A percentile compares a stretch with the other conserved stretches of the same genome.
These are phyloP conservation scores for Catostylus mosaicus DNA, from an alignment of 30 jellyfish, hydroid and myxozoan species.

Conservation along the genomic window DNA sequence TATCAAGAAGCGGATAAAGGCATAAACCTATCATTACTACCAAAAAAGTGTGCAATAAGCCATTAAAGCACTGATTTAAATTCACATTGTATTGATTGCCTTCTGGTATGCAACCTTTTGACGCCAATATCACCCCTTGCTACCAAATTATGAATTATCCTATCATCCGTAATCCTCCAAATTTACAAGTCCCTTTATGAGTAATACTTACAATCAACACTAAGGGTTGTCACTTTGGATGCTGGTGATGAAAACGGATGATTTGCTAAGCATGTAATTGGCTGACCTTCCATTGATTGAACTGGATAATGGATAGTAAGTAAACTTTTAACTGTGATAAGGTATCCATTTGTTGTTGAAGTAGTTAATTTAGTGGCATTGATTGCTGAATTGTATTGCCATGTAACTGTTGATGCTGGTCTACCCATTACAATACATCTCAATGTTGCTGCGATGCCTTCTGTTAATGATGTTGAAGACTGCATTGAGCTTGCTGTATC, in stretches of 20 bases:
- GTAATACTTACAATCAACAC: slow-evolving; percentile 16
- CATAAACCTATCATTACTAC: too few species aligned
- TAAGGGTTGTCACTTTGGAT: neutral
- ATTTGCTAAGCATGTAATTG: neutral
- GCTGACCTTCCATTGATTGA: neutral
- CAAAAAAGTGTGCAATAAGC: too few species aligned
- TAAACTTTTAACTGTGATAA: slow-evolving; percentile 1
- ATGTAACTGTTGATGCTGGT: slow-evolving; percentile 4
- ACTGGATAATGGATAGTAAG: neutral
- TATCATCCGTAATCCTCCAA: too few species aligned
- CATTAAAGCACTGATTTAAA: too few species aligned
- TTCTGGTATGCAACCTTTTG: too few species aligned
- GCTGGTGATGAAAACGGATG: slow-evolving; percentile 4
- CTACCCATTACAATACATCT: neutral
- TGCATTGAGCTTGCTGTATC: neutral
- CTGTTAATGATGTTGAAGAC: neutral
- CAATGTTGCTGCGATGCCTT: neutral
- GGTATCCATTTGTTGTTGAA: neutral
- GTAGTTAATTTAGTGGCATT: neutral
- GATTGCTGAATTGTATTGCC: slow-evolving; percentile 1
- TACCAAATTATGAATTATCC: too few species aligned
- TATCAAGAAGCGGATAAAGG: too few species aligned
- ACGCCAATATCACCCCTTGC: too few species aligned
- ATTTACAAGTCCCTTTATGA: too few species aligned
- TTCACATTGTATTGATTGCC: too few species aligned